phyloP scores from a whole-genome alignment of 2,113 vertebrate species.

The Rhinichthys klamathensis region DNA sequence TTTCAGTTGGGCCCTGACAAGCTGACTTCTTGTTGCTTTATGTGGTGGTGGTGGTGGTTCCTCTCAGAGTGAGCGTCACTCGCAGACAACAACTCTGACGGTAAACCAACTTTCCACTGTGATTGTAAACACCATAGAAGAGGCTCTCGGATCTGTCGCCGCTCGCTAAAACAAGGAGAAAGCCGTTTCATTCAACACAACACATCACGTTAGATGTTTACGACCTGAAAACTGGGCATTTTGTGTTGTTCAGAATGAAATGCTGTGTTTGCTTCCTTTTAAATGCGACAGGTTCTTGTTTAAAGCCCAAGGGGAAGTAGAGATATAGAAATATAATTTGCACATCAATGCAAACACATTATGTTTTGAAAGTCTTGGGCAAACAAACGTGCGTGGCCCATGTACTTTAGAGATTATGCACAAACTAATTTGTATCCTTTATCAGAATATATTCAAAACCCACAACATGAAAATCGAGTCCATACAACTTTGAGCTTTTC shows the following conservation, averaged over 20 bases:
- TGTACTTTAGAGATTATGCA: background rate
- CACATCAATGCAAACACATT: background rate
- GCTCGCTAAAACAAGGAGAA: conserved; percentile 35
- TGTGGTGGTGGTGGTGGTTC: conserved; percentile 52
- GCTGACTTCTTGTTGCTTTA: conserved; percentile 30
- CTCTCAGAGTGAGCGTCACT: conserved; percentile 52
- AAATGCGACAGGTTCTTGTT: conserved; percentile 26
- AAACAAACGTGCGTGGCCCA: background rate
- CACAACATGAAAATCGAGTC: background rate
- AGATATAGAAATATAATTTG: conserved; percentile 33
- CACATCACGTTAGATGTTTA: background rate
- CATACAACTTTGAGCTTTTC: background rate
- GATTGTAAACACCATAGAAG: conserved; percentile 53
- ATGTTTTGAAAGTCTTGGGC: background rate
- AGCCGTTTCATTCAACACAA: background rate
- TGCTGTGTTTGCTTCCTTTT: conserved; percentile 32
- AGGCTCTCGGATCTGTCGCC: conserved; percentile 22
- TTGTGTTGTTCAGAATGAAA: conserved; percentile 37
- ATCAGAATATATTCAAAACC: conserved; percentile 6
- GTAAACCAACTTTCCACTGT: conserved; percentile 65
- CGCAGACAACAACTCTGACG: conserved; percentile 58
- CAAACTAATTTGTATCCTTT: conserved; percentile 16
- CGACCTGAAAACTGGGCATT: background rate
- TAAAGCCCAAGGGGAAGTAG: conserved; percentile 15
- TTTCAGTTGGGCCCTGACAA: conserved; percentile 52